Conservation (phyloP, 2,888 invertebrate genomes). For the Adineta ricciae region DNA sequence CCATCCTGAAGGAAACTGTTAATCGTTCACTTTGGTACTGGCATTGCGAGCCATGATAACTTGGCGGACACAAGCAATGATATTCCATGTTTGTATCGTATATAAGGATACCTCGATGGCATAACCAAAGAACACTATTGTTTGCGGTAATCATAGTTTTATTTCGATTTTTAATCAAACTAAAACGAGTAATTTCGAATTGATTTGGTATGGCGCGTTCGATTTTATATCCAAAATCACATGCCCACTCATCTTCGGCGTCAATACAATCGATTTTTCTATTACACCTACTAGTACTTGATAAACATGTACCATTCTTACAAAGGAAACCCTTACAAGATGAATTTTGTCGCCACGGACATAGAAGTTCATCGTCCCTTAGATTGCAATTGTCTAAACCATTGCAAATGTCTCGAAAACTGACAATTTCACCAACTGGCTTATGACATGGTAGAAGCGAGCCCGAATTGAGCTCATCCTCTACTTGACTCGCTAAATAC, state of each 20-base stretch:
- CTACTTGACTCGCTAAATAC: neutral
- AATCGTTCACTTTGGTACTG: neutral
- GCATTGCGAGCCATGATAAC: neutral
- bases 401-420: neutral
- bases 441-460: too few relatives aligned
- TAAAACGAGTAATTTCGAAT: neutral
- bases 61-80: neutral
- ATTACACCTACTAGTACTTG: neutral
- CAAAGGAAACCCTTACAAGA: neutral
- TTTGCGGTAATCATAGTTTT: neutral
- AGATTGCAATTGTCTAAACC: neutral
- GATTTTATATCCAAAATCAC: neutral
- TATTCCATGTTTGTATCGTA: too few relatives aligned
- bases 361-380: neutral
- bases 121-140: neutral
- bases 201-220: neutral
- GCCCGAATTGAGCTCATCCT: neutral
- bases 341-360: neutral
- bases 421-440: neutral
- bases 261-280: neutral
- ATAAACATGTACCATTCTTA: neutral
- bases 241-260: neutral
- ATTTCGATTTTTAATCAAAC: neutral
- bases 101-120: neutral
- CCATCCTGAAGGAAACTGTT: neutral